A percentile compares a stretch with the other conserved stretches of the same genome.
phyloP scores from a whole-genome alignment of 2,888 invertebrate species.

The Trissolcus japonicus region DNA sequence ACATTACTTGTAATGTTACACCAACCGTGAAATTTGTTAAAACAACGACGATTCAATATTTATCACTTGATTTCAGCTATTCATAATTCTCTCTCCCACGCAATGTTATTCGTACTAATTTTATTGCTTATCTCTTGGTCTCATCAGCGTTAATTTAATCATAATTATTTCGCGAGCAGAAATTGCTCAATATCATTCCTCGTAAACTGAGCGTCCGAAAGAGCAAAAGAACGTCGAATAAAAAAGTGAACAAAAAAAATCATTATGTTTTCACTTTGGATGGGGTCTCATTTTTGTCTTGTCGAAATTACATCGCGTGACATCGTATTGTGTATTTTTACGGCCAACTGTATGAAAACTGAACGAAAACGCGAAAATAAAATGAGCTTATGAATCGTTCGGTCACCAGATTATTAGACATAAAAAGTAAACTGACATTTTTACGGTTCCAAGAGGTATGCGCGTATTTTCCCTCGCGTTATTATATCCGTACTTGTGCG shows the following conservation, averaged over 20 bases:
- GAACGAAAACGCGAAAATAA: constrained; percentile 22
- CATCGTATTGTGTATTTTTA: constrained; percentile 21
- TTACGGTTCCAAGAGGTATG: background rate
- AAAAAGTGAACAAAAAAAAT: too few relatives aligned
- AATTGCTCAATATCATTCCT: too few relatives aligned
- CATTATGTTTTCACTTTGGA: too few relatives aligned
- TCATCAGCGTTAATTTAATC: too few relatives aligned
- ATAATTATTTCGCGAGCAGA: too few relatives aligned
- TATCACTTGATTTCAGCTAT: constrained; percentile 28
- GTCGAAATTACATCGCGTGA: background rate
- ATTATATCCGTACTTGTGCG: background rate
- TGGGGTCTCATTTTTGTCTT: too few relatives aligned
- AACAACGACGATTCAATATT: constrained; percentile 17
- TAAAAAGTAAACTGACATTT: constrained; percentile 12
- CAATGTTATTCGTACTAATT: constrained; percentile 4
- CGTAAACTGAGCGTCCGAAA: too few relatives aligned
- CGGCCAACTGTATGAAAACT: constrained; percentile 18
- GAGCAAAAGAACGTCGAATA: too few relatives aligned
- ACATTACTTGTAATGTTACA: constrained; percentile 30
- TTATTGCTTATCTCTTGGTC: too few relatives aligned
- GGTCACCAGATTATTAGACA: constrained; percentile 6
- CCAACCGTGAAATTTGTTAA: constrained; percentile 38
- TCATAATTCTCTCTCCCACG: constrained; percentile 18
- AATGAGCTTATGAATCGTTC: constrained; percentile 21
- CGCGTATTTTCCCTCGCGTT: background rate